Evolutionary conservation across 2,797 vertebrate genomes (phyloP), one percentile per base, ranked within the genome.

Genomic region (Artibeus lituratus): DNA sequence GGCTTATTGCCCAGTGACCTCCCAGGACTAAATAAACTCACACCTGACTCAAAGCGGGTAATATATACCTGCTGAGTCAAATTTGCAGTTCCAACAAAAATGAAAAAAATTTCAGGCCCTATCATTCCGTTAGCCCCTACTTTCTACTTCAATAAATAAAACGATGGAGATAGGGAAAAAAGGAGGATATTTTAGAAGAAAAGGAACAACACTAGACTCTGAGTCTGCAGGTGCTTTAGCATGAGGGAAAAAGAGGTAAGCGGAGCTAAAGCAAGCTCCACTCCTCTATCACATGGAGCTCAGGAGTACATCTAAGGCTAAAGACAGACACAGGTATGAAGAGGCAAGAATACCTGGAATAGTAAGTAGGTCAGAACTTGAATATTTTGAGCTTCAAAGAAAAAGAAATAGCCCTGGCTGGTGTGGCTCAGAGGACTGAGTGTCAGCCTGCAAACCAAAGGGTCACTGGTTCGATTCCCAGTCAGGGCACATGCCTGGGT

Each of bases 21-120:
- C 59, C 26, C 8, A 90, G 18, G 53, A 77, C 35, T 88, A 82
- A 85, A 24, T 94, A 90, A 96, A 96, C 14, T 53, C 35, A 80
- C 29, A 55, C 26, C 62, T 49, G 49, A 92, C 32, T 74, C 35
- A 81, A 10, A 91, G 21, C 4, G 80, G 37, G 19, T 69, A 55
- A 94, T 19, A 55, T 77, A 62, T 35, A 94, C 24, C 81, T 95
- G 51, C 74, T 42, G 14, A 82, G 51, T 92, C 69, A 92, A 76
- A 93, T 72, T 16, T 91, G 21, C 7, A 92, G 72, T 84, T 73
- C 32, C 77, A 94, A 94, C 26, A 94, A 77, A 96, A 91, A 47
- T 22, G 24, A 70, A 24, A 37, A 51, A 51, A 76, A 87, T 53
- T 32, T 57, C 9, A 3, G 22, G 55, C 24, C 62, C 39, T 26